Conservation (phyloP, 2,888 invertebrate species). For the Drosophila subsilvestris region DNA sequence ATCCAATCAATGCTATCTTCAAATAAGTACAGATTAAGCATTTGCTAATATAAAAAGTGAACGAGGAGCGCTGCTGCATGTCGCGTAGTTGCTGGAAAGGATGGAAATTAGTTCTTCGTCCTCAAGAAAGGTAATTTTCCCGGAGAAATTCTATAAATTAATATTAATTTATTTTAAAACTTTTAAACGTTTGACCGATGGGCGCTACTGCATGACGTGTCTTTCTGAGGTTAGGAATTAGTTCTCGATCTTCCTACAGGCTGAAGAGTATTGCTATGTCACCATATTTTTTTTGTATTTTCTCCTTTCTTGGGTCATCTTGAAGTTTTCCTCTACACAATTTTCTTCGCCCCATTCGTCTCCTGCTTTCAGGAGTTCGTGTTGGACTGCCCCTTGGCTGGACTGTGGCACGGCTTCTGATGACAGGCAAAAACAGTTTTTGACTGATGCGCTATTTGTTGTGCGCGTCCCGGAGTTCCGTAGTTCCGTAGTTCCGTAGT, state of each 20-base stretch:
- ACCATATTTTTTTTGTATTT: not conserved
- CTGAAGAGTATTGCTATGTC: constrained; percentile 3
- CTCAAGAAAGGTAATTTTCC: no score
- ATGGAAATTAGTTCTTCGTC: no score
- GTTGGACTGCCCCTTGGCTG: constrained; percentile 28
- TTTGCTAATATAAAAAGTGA: no score
- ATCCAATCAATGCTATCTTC: no score
- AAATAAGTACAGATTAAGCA: no score
- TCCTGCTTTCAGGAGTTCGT: constrained; percentile 1
- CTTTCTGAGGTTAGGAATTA: no score
- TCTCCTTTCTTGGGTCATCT: constrained; percentile 10
- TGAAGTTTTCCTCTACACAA: constrained; percentile 11
- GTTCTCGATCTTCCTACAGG: not conserved
- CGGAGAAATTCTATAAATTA: no score
- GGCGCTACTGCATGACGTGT: not conserved
- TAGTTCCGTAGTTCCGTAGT: constrained; percentile 7
- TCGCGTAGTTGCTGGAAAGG: no score
- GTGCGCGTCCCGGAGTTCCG: constrained; percentile 22
- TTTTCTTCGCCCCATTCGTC: not conserved
- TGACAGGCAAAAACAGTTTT: constrained; percentile 77
- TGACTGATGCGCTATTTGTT: constrained; percentile 77
- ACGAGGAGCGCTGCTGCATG: no score
- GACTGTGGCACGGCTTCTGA: constrained; percentile 70
- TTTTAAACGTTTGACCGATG: not conserved
- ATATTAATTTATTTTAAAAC: no score